These are phyloP conservation scores for Homarus gammarus DNA, from an alignment of 2,888 invertebrate genomes.

Conservation along the genomic window DNA sequence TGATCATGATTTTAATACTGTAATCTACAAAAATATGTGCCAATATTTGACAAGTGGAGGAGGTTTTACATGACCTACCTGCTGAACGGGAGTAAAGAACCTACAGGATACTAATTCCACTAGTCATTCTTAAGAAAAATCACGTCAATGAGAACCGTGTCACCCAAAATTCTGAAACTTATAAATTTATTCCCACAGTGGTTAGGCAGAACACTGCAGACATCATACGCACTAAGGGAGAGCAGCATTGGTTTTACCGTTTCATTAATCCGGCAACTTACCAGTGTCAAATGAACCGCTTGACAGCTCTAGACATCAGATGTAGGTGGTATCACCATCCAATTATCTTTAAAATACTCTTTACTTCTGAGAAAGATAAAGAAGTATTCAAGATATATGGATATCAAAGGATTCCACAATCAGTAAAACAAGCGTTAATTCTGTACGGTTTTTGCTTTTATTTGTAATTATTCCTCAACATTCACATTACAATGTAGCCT, in stretches of 20 bases:
- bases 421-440: slow-evolving; percentile 45
- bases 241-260: slow-evolving; percentile 3
- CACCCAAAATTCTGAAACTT: too few relatives aligned
- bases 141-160: too few relatives aligned
- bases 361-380: not conserved
- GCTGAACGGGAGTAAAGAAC: too few relatives aligned
- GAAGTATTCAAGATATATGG: slow-evolving; percentile 18
- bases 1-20: too few relatives aligned
- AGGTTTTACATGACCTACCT: too few relatives aligned
- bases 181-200: too few relatives aligned
- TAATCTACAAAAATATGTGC: too few relatives aligned
- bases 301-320: slow-evolving; percentile 4
- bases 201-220: slow-evolving; percentile 14
- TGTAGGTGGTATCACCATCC: slow-evolving; percentile 4
- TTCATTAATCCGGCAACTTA: slow-evolving; percentile 12
- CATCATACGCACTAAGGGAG: not conserved
- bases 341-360: slow-evolving; percentile 20
- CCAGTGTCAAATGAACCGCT: slow-evolving; percentile 7
- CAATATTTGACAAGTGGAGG: too few relatives aligned
- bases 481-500: slow-evolving; percentile 38
- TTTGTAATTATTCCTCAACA: slow-evolving; percentile 42
- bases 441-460: slow-evolving; percentile 40
- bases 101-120: too few relatives aligned
- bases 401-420: slow-evolving; percentile 35
- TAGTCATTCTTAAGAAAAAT: too few relatives aligned